Evolutionary conservation across 2,888 invertebrate genomes (phyloP), one percentile per base, ranked within the genome.

Genomic region (Maniola hyperantus): DNA sequence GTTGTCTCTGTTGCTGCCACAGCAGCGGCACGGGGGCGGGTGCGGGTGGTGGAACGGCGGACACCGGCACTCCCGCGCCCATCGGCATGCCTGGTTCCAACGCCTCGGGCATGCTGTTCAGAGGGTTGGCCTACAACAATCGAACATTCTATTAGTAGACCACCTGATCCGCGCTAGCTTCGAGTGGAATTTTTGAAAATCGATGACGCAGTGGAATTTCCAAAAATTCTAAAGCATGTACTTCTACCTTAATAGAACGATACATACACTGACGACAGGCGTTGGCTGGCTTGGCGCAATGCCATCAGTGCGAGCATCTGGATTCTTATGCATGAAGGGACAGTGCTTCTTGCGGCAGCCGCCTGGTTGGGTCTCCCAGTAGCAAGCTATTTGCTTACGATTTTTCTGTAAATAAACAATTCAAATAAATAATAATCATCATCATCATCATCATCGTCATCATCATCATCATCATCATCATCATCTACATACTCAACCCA

Each of bases 341-440:
- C 97, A 97, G 83, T 97, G 96, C 66, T 96, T 95, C 87, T 97
- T 97, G 75, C 95, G 94, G 83, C 97, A 97, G 1, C 97, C 97
- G 10, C 95, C 94, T 0, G 97, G 96, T 86, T 97, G 97, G 73
- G 93, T 95, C 88, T 97, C 97, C 96, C 97, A 97, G 84, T 96
- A 97, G 86, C 97, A 97, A 1, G 96, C 96, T 79, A 96, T 97
- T 73, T 94, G 94, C 88, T 96, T 95, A 72, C 97, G 94, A 84
- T 97, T 96, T 94, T 96, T 96, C 96, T 96, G 85, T 6, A 92
- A 85, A 57, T 67, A 68, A 48, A 51, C 0, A 51, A 51, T 15
- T 13, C 6, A 46, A n/a, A 6, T 44, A 44, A 26, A 26, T 44
- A 44, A 2, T 44, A 5, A n/a, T 44, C 26, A 26, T 26, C 26